Conservation (phyloP, 2,888 invertebrate species). For the Halocaridina rubra region DNA sequence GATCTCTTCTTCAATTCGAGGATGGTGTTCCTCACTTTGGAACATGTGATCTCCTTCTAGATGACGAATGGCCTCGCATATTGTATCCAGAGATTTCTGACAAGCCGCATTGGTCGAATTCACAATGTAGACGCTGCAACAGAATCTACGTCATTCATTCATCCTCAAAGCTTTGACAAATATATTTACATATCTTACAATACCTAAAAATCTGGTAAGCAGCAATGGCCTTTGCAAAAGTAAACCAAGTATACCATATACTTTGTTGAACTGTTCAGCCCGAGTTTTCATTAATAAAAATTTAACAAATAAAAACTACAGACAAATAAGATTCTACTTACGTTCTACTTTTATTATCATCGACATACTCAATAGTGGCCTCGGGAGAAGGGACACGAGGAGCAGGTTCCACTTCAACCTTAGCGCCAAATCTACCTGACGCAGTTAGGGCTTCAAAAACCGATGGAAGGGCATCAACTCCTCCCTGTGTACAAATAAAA, state of each 20-base stretch:
- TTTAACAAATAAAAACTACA: no score
- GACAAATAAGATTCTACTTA: constrained; percentile 33
- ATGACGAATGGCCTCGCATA: constrained; percentile 97
- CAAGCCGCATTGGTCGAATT: constrained; percentile 76
- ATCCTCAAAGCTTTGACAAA: no score
- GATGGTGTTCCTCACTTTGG: constrained; percentile 73
- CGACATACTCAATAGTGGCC: constrained; percentile 54
- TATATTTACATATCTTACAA: no score
- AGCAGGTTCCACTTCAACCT: constrained; percentile 77
- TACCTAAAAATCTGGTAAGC: no score
- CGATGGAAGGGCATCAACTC: constrained; percentile 48
- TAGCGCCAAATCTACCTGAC: constrained; percentile 77
- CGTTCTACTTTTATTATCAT: constrained; percentile 51
- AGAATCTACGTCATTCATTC: no score
- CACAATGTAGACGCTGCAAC: constrained; percentile 54
- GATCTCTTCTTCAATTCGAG: constrained; percentile 60
- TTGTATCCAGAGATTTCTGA: constrained; percentile 92
- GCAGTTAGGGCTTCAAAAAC: constrained; percentile 57
- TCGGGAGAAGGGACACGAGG: constrained; percentile 64
- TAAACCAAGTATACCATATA: no score
- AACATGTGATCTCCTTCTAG: constrained; percentile 96
- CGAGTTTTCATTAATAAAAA: no score
- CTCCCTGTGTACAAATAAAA: no score
- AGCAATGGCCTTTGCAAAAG: no score
- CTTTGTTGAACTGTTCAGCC: no score